Base-by-base conservation (phyloP, 2,888 invertebrate genomes). In the Chromoteleia sp. region DNA sequence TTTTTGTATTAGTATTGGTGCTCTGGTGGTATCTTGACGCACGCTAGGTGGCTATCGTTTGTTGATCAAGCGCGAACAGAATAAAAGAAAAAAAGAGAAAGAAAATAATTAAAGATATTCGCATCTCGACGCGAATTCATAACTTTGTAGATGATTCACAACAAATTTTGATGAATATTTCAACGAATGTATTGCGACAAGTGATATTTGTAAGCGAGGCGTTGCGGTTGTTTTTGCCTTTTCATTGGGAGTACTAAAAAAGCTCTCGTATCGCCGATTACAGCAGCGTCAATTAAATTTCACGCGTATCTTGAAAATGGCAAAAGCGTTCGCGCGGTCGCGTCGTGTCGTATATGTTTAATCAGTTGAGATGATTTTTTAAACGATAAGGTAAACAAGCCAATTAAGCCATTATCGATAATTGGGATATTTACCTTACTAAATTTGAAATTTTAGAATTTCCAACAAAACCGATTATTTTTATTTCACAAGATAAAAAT, bases 1-100 rank as follows among this genome's bases (percentile, higher is more conserved):
- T 56, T 68, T 77, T 63, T 63, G 65, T 67, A 71, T 58, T 77
- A 58, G 77, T 19, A 68, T 61, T 63, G 65, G 70, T 71, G 71
- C 70, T 70, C 63, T 50, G 52, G 10, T 39, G 63, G 17, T 58
- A 75, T 70, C 50, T 80, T 41, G 68, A 43, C 7, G 50, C 73
- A 80, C 52, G 29, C 59, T 70, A 75, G 68, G 41, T 74, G 54
- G 36, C 54, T 61, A 33, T 58, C 52, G 63, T 74, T 80, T 74
- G 39, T 68, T 61, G 39, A 67, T 59, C 52, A 50, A 61, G 68
- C 52, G 43, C 8, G 19, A 29, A 59, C 41, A 48, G 12, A 15
- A n/a, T n/a, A n/a, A 33, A 54, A 15, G 7, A 33, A 8, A 30
- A 14, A 39, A 29, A 67, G 33, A 30, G 14, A 54, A 17, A 36